Evolutionary conservation across 2,113 vertebrate genomes (phyloP).

Genomic region (Myotis lucifugus): DNA sequence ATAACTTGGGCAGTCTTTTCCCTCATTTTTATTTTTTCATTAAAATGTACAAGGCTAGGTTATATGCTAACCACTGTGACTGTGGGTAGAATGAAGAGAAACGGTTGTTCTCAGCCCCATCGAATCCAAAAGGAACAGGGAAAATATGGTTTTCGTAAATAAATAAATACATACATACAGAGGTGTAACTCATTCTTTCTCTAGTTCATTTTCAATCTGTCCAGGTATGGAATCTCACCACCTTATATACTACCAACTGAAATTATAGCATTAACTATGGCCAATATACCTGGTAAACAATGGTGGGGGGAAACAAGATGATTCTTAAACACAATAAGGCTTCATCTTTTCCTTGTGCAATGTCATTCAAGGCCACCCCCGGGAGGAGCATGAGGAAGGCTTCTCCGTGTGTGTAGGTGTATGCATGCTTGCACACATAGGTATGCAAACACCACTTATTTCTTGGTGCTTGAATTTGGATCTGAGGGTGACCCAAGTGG

Average conservation of each 20-base stretch:
- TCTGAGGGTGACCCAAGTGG: neutral
- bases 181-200: neutral
- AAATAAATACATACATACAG: neutral
- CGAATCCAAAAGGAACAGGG: neutral
- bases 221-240: neutral
- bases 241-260: neutral
- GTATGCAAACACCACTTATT: neutral
- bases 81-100: neutral
- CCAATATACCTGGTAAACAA: neutral
- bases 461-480: neutral
- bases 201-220: neutral
- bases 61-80: neutral
- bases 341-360: neutral
- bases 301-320: too few relatives aligned
- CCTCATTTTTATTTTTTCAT: neutral
- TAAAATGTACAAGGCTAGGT: neutral
- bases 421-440: neutral
- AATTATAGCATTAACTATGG: neutral
- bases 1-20: neutral
- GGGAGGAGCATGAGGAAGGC: neutral
- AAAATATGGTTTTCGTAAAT: neutral
- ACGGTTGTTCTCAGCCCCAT: neutral
- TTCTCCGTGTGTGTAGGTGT: neutral
- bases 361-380: neutral
- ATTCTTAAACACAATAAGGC: neutral